Percentiles rank a stretch among this genome's conserved stretches.
phyloP scores from a whole-genome alignment of 2,113 vertebrate genomes.

The Aramus guarauna region DNA sequence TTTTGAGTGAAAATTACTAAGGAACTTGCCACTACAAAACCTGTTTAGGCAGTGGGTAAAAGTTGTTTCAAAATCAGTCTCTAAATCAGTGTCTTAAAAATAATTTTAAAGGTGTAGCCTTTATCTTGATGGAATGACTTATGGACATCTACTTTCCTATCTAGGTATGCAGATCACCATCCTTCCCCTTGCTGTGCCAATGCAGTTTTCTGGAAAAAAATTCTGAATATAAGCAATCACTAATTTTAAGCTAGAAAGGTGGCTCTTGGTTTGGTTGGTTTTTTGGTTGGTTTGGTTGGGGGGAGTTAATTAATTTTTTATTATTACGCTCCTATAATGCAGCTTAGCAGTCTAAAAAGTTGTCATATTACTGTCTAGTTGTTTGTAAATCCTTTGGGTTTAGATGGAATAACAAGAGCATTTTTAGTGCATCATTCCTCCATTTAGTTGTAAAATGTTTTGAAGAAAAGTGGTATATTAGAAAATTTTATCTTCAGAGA shows the following conservation, averaged over 20 bases:
- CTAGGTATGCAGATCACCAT: background rate
- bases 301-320: background rate
- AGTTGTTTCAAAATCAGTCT: constrained; percentile 15
- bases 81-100: background rate
- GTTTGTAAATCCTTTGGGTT: background rate
- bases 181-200: background rate
- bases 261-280: background rate
- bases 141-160: background rate
- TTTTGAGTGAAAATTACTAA: background rate
- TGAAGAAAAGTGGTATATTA: background rate
- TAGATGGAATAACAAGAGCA: background rate
- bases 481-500: background rate
- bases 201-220: background rate
- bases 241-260: background rate
- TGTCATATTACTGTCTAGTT: background rate
- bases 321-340: background rate
- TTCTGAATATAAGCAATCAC: background rate
- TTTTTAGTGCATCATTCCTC: background rate
- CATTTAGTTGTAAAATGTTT: background rate
- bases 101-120: background rate
- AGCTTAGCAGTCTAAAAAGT: background rate
- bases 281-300: too few species aligned
- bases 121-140: background rate
- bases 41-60: background rate
- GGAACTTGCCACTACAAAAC: background rate